These are phyloP conservation scores for Tachina grossa DNA, from an alignment of 2,888 invertebrate species.

Conservation along the genomic window DNA sequence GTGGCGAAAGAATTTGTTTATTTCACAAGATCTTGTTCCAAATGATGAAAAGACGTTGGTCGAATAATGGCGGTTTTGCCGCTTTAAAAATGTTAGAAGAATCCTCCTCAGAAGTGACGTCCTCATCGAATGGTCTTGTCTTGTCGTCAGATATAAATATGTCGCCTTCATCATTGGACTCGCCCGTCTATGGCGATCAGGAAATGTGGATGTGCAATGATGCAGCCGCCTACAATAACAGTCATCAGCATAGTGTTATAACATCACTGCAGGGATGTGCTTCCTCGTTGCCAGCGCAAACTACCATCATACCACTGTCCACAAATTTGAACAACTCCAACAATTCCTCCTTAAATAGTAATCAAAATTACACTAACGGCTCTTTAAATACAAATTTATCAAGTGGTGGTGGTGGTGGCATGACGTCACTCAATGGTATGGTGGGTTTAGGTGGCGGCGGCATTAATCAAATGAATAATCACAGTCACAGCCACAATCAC, in stretches of 20 bases:
- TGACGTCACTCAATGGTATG: slow-evolving; percentile 61
- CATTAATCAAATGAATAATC: slow-evolving; percentile 49
- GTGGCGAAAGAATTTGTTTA: neutral
- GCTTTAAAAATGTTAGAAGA: slow-evolving; percentile 88
- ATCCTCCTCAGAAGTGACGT: slow-evolving; percentile 90
- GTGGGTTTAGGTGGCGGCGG: slow-evolving; percentile 15
- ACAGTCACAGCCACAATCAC: neutral
- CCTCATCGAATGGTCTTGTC: slow-evolving; percentile 86
- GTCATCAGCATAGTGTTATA: slow-evolving; percentile 83
- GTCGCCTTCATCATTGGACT: slow-evolving; percentile 89
- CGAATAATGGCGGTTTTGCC: slow-evolving; percentile 88
- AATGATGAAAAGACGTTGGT: slow-evolving; percentile 91
- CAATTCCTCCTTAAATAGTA: slow-evolving; percentile 54
- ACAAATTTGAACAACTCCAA: slow-evolving; percentile 76
- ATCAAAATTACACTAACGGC: slow-evolving; percentile 65
- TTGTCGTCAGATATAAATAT: slow-evolving; percentile 88
- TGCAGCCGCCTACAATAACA: slow-evolving; percentile 77
- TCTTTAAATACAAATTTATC: slow-evolving; percentile 54
- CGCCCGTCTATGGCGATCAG: slow-evolving; percentile 90
- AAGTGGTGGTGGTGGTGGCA: slow-evolving; percentile 46
- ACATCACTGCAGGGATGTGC: slow-evolving; percentile 83
- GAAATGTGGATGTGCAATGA: slow-evolving; percentile 91
- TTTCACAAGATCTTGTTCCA: slow-evolving; percentile 62
- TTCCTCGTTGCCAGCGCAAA: slow-evolving; percentile 83
- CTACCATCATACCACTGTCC: slow-evolving; percentile 84